Evolutionary conservation across 35 echinoderm and acorn worm species (phyloP).

Genomic region (Ptychodera flava): DNA sequence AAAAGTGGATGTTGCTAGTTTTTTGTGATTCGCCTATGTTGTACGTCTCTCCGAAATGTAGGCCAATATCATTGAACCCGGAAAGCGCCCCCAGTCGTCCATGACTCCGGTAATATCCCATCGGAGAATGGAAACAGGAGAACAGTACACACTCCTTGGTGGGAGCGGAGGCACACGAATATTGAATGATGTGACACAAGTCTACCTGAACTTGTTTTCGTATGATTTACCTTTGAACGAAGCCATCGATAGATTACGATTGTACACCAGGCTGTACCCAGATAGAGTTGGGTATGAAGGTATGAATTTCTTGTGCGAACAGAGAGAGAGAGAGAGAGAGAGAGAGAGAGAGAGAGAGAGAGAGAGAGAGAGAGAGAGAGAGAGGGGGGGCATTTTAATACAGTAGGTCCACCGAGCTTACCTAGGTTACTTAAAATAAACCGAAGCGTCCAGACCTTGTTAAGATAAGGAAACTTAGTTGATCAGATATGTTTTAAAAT

Average conservation of each 20-base stretch:
- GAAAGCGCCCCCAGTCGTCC: conserved; percentile 61
- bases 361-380: too few relatives aligned
- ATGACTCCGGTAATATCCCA: conserved; percentile 48
- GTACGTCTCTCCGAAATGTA: too few relatives aligned
- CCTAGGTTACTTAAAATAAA: too few relatives aligned
- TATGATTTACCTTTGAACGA: background rate
- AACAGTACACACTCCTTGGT: background rate
- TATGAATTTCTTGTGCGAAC: too few relatives aligned
- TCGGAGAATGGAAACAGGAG: background rate
- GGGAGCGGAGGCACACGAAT: background rate
- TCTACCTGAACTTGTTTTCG: background rate
- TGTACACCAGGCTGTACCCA: background rate
- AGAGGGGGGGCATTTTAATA: too few relatives aligned
- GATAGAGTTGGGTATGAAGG: background rate
- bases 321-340: too few relatives aligned
- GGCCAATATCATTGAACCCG: conserved; percentile 56
- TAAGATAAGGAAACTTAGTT: too few relatives aligned
- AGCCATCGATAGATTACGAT: background rate
- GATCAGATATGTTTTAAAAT: too few relatives aligned
- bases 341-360: too few relatives aligned
- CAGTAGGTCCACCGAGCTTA: too few relatives aligned
- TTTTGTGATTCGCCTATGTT: too few relatives aligned
- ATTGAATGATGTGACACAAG: background rate
- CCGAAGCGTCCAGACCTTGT: too few relatives aligned
- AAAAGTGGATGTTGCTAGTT: background rate